Evolutionary conservation across 2,797 vertebrate species (phyloP).

Genomic region (Platyrinchus mystaceus): DNA sequence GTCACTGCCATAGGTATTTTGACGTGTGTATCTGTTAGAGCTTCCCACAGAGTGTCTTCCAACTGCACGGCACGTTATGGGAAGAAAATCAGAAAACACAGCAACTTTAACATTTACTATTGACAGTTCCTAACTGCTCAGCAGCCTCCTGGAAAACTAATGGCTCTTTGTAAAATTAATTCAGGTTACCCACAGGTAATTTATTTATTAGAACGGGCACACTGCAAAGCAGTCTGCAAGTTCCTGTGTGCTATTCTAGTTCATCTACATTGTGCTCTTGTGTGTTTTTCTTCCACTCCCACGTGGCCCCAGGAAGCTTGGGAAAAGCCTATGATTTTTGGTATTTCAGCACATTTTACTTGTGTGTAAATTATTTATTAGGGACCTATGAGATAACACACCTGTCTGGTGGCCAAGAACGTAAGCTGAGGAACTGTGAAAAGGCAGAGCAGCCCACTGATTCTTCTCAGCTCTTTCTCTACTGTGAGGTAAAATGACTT

Average conservation of each 20-base stretch:
- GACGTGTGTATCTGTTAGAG: conserved; percentile 86
- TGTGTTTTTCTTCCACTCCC: background rate
- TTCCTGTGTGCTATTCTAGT: background rate
- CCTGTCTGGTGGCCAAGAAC: background rate
- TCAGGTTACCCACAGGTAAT: background rate
- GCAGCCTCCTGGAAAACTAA: background rate
- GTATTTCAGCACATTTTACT: background rate
- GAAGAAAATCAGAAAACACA: background rate
- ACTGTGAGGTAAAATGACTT: background rate
- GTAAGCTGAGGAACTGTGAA: background rate
- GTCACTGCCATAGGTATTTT: conserved; percentile 91
- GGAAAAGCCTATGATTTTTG: background rate
- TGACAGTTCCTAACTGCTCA: background rate
- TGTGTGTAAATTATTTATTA: background rate
- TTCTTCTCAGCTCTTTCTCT: background rate
- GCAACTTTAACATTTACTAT: background rate
- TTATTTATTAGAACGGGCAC: background rate
- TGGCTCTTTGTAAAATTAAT: background rate
- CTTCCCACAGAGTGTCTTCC: conserved; percentile 91
- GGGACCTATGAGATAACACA: background rate
- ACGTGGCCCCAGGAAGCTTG: background rate
- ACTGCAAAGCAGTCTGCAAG: background rate
- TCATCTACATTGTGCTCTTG: background rate
- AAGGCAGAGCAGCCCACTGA: background rate
- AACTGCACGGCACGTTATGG: conserved; percentile 72